Evolutionary conservation across 2,797 vertebrate species (phyloP).

Genomic region (Pteropus rufus): DNA sequence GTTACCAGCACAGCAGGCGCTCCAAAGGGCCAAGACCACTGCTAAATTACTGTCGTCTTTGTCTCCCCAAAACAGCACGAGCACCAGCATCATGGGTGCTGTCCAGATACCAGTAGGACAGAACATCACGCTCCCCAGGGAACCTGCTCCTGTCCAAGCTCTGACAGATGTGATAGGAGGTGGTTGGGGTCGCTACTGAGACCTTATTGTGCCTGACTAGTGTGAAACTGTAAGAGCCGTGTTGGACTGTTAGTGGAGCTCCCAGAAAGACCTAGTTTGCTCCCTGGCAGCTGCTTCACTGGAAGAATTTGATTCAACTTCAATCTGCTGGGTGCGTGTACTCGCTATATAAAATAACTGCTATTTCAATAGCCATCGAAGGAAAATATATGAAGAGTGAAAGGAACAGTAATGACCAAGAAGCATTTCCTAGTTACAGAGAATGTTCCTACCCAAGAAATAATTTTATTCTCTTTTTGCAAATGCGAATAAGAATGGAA

Average conservation of each 20-base stretch:
- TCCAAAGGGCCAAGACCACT: not conserved
- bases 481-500: slow-evolving; percentile 54
- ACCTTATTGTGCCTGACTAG: not conserved
- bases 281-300: not conserved
- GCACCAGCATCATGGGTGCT: rapidly evolving
- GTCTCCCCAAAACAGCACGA: not conserved
- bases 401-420: not conserved
- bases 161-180: not conserved
- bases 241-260: not conserved
- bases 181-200: rapidly evolving
- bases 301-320: not conserved
- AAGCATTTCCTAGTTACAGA: not conserved
- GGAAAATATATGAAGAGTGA: not conserved
- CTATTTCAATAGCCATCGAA: not conserved
- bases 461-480: not conserved
- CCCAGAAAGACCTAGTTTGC: not conserved
- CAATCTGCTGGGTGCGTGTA: not conserved
- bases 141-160: not conserved
- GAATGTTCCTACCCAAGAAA: not conserved
- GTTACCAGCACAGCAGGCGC: not conserved
- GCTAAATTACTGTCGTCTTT: not conserved
- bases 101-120: not conserved
- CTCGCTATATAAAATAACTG: slow-evolving; percentile 1
- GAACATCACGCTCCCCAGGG: not conserved
- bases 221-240: not conserved